Conservation (phyloP, 2,888 invertebrate species). For the Spilarctia lutea region DNA sequence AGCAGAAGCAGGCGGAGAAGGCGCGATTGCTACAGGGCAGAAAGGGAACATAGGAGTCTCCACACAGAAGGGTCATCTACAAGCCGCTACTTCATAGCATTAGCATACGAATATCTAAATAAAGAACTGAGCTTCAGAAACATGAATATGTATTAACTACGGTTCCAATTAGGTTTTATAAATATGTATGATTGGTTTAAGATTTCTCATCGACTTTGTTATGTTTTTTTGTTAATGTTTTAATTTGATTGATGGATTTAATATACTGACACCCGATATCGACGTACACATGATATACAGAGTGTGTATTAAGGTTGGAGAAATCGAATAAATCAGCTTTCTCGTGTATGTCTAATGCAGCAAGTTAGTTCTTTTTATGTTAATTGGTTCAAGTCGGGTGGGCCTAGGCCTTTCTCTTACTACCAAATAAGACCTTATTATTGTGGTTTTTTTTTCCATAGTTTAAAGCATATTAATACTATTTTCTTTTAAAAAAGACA, state of each 20-base stretch:
- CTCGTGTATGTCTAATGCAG: neutral
- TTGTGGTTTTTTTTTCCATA: neutral
- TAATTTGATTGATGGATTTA: neutral
- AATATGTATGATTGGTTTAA: neutral
- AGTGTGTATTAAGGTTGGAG: neutral
- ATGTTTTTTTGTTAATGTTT: neutral
- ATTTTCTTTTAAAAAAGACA: too few species aligned
- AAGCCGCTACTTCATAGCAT: too few species aligned
- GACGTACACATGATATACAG: neutral
- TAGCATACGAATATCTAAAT: neutral
- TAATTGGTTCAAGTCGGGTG: neutral
- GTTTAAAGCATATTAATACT: neutral
- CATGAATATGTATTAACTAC: neutral
- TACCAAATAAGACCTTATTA: neutral
- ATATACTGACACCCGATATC: neutral
- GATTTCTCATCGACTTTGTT: neutral
- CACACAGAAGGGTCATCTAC: too few species aligned
- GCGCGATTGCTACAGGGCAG: too few species aligned
- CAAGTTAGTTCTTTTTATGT: neutral
- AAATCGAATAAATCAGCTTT: slow-evolving; percentile 1
- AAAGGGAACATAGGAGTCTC: too few species aligned
- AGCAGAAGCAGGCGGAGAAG: too few species aligned
- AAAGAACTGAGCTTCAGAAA: neutral
- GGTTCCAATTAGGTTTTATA: neutral
- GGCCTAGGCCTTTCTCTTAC: neutral